A percentile compares a stretch with the other conserved stretches of the same genome.
Conservation (phyloP, 1,140 invertebrate species). For the Wasmannia auropunctata region DNA sequence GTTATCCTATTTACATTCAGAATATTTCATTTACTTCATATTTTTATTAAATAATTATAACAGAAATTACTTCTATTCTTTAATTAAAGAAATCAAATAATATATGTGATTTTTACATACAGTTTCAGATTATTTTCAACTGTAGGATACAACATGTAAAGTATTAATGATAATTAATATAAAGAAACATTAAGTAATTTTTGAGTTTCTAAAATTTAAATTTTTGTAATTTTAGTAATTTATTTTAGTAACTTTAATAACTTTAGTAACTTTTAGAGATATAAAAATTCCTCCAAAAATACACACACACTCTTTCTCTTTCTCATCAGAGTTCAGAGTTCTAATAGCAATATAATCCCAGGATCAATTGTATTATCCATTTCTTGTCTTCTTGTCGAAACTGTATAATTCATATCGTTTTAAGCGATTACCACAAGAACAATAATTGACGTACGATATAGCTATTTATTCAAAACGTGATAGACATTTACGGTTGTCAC, state of each 20-base stretch:
- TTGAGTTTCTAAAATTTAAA: background rate
- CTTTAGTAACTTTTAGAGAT: background rate
- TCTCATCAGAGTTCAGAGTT: background rate
- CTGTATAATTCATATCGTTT: background rate
- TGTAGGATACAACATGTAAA: too few species aligned
- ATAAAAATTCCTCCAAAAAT: too few species aligned
- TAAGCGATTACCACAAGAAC: background rate
- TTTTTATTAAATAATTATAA: slow-evolving; percentile 12
- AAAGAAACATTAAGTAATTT: background rate
- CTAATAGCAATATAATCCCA: background rate
- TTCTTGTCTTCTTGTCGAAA: background rate
- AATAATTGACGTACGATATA: background rate
- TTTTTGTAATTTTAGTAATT: background rate
- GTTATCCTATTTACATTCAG: background rate
- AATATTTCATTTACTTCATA: background rate
- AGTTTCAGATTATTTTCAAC: background rate
- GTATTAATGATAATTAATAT: background rate
- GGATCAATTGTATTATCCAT: background rate
- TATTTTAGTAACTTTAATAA: background rate
- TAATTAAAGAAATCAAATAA: background rate
- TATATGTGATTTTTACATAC: background rate
- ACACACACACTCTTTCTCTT: too few species aligned
- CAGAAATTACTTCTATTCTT: background rate
- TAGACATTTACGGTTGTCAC: background rate
- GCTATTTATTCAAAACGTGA: background rate